Base-by-base conservation (phyloP, 2,113 vertebrate genomes). In the Rostratula benghalensis region DNA sequence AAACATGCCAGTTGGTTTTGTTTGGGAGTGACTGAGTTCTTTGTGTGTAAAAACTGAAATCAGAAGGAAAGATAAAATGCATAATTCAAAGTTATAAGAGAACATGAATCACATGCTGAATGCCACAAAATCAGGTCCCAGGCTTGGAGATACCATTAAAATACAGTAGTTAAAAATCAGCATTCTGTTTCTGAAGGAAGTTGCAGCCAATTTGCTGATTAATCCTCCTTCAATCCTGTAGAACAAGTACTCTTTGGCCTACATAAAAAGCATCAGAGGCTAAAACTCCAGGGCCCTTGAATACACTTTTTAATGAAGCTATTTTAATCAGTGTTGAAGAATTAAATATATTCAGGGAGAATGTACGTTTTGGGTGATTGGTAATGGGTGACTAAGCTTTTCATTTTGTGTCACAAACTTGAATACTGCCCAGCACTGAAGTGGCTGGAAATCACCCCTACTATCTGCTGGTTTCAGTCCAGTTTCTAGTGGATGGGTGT, bases 151-250 rank as follows among this genome's bases (percentile, higher is more conserved):
- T 75, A 84, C 53, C 73, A 84, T 95, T 92, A 93, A 96, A 95
- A 96, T 79, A 93, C 73, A 76, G 60, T 82, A 89, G 94, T 68
- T 90, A 84, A 89, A 95, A 96, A 96, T 96, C 95, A 96, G 45
- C 80, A 82, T 94, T 96, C 83, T 92, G 45, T 87, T 93, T 92
- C 57, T 89, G 92, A 96, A 95, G 95, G 94, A 96, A 93, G 92
- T 91, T 92, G 88, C 92, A 94, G 65, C 57, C 92, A 96, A 95
- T 96, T 92, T 96, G 80, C 95, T 97, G 95, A 97, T 96, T 96
- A 96, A 95, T 95, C 77, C 86, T 92, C 74, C 94, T 96, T 96
- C 94, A 91, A 24, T 89, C 57, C 90, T 61, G 57, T 82, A 61
- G 87, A 95, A 95, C 89, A 87, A 97, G 90, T 84, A 92, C 92